A percentile compares a stretch with the other conserved stretches of the same genome.
phyloP scores from a whole-genome alignment of 2,888 invertebrate genomes.

The Hydroisotoma schaefferi region DNA sequence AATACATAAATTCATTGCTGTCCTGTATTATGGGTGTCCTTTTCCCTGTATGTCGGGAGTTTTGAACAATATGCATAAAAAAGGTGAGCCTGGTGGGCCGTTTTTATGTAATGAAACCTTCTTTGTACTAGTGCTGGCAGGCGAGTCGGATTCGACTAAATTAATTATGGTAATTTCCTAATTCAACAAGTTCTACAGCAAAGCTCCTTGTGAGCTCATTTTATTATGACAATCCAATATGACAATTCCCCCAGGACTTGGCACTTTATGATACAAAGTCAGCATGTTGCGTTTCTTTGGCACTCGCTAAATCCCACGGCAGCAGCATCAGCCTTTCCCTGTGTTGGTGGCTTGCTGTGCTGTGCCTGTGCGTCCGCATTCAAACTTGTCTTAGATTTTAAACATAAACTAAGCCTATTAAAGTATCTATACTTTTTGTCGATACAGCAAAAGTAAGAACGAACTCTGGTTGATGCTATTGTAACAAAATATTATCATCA shows the following conservation, averaged over 20 bases:
- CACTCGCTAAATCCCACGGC: slow-evolving; percentile 23
- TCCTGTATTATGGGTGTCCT: too few species aligned
- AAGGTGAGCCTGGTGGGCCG: too few species aligned
- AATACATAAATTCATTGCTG: too few species aligned
- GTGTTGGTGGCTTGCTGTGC: slow-evolving; percentile 7
- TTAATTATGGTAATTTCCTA: slow-evolving; percentile 16
- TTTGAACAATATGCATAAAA: too few species aligned
- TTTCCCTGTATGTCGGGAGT: too few species aligned
- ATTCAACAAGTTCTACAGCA: slow-evolving; percentile 6
- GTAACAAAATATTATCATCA: too few species aligned
- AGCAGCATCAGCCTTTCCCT: too few species aligned
- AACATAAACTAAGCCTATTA: not conserved
- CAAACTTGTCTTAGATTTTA: not conserved
- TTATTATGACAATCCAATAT: slow-evolving; percentile 17
- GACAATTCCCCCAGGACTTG: slow-evolving; percentile 17
- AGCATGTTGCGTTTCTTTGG: slow-evolving; percentile 21
- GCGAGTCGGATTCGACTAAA: slow-evolving; percentile 14
- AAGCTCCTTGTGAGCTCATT: slow-evolving; percentile 8
- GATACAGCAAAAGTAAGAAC: too few species aligned
- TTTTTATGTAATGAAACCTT: not conserved
- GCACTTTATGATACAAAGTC: slow-evolving; percentile 13
- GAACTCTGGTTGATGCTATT: too few species aligned
- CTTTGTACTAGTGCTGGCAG: slow-evolving; percentile 12
- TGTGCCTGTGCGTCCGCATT: not conserved
- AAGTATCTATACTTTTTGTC: too few species aligned